Conservation (phyloP, 92 coral and sea anemone species). For the Phenganax stokvisi region DNA sequence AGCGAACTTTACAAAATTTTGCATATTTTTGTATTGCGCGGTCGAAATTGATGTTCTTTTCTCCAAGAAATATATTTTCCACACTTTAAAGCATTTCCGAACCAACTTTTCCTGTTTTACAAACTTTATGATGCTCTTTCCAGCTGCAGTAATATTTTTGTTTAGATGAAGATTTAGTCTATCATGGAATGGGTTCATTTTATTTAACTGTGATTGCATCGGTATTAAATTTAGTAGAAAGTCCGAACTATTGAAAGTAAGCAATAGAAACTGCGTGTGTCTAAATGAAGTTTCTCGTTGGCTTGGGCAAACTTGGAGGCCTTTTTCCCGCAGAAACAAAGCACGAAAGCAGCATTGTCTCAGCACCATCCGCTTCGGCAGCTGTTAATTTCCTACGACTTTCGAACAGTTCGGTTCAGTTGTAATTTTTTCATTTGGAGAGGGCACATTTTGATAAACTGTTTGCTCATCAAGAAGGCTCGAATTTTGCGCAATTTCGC, state of each 20-base stretch:
- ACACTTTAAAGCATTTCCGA: too few relatives aligned
- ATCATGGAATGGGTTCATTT: not conserved
- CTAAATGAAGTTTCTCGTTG: too few relatives aligned
- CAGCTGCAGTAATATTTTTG: too few relatives aligned
- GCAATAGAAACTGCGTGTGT: not conserved
- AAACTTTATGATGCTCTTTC: too few relatives aligned
- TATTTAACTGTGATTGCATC: not conserved
- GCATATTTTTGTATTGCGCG: too few relatives aligned
- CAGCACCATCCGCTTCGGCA: not conserved
- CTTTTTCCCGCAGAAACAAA: not conserved
- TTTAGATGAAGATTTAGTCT: too few relatives aligned
- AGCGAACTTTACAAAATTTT: too few relatives aligned
- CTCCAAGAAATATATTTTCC: too few relatives aligned
- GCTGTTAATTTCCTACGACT: conserved; percentile 4
- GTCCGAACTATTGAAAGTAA: not conserved
- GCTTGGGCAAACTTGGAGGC: not conserved
- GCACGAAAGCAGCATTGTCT: not conserved
- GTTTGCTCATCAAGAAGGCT: not conserved
- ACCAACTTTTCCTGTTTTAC: too few relatives aligned
- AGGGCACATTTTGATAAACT: not conserved
- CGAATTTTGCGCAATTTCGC: not conserved
- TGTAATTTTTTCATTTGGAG: not conserved
- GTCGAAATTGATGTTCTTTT: too few relatives aligned
- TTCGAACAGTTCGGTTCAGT: not conserved
- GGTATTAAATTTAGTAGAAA: not conserved